Conservation (phyloP, 37 sponge, comb jelly and placozoan genomes). For the Ianthella basta region DNA sequence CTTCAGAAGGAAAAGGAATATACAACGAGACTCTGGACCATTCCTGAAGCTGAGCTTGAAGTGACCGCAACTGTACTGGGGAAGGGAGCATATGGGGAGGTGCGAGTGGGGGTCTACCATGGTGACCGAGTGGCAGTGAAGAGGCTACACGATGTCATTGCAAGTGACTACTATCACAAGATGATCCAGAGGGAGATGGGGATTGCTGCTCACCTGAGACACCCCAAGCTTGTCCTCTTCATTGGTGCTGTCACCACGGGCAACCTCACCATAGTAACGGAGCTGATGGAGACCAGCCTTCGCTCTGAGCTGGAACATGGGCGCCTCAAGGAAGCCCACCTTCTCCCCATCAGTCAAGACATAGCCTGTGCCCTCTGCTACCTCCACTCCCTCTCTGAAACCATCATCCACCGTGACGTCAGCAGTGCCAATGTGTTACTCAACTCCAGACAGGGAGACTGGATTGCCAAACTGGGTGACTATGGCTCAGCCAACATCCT, state of each 20-base stretch:
- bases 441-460: constrained; percentile 26
- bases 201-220: constrained; percentile 45
- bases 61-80: constrained; percentile 20
- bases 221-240: constrained; percentile 77
- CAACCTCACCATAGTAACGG: constrained; percentile 56
- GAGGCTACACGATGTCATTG: constrained; percentile 44
- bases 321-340: too few species aligned
- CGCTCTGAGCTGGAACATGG: constrained; percentile 42
- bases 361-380: constrained; percentile 70
- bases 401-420: constrained; percentile 80
- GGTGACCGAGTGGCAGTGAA: constrained; percentile 76
- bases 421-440: constrained; percentile 79
- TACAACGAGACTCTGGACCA: background rate
- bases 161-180: constrained; percentile 27
- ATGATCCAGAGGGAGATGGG: constrained; percentile 62
- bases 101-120: constrained; percentile 46
- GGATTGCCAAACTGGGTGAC: constrained; percentile 79
- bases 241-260: constrained; percentile 65
- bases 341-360: constrained; percentile 40
- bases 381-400: constrained; percentile 60
- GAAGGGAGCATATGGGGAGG: constrained; percentile 70
- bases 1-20: background rate
- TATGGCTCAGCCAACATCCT: constrained; percentile 81
- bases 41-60: constrained; percentile 6
- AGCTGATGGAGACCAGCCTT: constrained; percentile 68